Conservation (phyloP, 1,140 invertebrate species). For the Leptopilina boulardi region DNA sequence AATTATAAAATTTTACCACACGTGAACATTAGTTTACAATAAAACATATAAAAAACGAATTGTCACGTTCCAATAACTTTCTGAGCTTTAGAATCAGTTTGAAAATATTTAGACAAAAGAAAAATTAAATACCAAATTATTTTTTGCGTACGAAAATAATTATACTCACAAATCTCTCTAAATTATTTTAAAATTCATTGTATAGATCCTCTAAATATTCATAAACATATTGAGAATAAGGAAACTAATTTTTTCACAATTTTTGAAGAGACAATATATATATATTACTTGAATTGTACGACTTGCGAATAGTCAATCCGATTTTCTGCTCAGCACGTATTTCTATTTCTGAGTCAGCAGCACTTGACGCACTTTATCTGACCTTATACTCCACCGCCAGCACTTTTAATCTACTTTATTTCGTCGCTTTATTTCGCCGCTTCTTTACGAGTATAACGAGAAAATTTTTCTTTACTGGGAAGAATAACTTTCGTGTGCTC, state of each 20-base stretch:
- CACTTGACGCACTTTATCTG: constrained; percentile 17
- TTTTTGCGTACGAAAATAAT: no score
- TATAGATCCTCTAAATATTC: no score
- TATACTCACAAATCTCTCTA: no score
- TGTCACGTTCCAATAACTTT: no score
- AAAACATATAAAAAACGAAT: no score
- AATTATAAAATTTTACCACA: background rate
- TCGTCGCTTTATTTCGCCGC: constrained; percentile 25
- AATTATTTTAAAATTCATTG: no score
- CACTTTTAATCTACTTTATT: constrained; percentile 33
- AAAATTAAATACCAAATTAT: no score
- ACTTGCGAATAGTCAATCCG: background rate
- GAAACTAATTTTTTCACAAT: no score
- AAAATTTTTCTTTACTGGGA: constrained; percentile 17
- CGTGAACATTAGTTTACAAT: no score
- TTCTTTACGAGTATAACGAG: constrained; percentile 33
- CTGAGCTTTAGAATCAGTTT: no score
- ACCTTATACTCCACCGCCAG: background rate
- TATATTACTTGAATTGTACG: background rate
- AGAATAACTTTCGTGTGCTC: constrained; percentile 32
- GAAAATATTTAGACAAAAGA: no score
- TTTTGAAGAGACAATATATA: background rate
- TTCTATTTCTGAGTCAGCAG: constrained; percentile 18
- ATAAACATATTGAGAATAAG: background rate
- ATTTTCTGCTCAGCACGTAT: background rate